Percentiles rank a stretch among this genome's conserved stretches.
Evolutionary conservation across 2,113 vertebrate genomes (phyloP).

Genomic region (Stomatorhinus ivindoensis): DNA sequence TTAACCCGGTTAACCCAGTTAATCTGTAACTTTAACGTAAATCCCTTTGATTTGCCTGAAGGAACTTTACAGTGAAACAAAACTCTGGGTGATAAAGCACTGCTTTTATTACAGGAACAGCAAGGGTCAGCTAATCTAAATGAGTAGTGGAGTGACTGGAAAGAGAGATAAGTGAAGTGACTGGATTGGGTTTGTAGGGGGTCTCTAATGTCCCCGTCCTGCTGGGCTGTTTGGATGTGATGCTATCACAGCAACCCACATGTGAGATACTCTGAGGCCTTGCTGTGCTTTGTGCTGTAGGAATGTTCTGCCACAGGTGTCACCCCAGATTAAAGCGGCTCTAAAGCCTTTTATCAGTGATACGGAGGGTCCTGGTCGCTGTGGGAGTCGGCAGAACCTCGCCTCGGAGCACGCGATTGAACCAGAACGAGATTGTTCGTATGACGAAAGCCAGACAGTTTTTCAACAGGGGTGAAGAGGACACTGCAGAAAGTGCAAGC

Average conservation of each 20-base stretch:
- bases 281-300: conserved; percentile 4
- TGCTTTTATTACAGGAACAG: not conserved
- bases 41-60: not conserved
- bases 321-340: conserved; percentile 29
- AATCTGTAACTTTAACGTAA: not conserved
- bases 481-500: not conserved
- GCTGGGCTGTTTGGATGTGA: conserved; percentile 16
- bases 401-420: not conserved
- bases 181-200: not conserved
- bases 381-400: conserved; percentile 11
- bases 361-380: conserved; percentile 7
- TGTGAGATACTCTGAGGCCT: conserved; percentile 15
- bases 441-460: not conserved
- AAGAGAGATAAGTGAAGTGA: not conserved
- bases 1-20: not conserved
- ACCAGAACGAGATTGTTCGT: not conserved
- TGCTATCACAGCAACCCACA: conserved; percentile 32
- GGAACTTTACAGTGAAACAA: not conserved
- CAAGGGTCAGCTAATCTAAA: not conserved
- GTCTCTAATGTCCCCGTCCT: not conserved
- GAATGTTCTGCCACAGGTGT: conserved; percentile 29
- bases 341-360: conserved; percentile 28
- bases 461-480: not conserved
- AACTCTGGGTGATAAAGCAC: not conserved
- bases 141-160: not conserved